These are phyloP conservation scores for Synanthedon myopaeformis DNA, from an alignment of 2,888 invertebrate genomes.

Conservation along the genomic window DNA sequence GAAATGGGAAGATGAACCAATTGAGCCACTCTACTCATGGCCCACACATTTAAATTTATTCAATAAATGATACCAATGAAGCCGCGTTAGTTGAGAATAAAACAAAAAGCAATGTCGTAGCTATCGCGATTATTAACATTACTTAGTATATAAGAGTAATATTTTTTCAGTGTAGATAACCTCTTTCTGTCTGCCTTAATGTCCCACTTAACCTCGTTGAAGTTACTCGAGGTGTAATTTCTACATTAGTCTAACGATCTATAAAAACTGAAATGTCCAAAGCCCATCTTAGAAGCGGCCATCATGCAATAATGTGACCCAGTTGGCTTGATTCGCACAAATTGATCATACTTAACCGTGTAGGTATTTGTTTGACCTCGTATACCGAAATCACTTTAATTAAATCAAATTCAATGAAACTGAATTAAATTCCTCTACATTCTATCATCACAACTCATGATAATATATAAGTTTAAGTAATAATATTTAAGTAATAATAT, in stretches of 20 bases:
- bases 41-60: no score
- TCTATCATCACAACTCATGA: no score
- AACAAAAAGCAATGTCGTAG: no score
- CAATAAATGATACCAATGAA: no score
- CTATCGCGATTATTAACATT: no score
- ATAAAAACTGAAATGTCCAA: conserved; percentile 10
- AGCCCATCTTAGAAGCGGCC: conserved; percentile 20
- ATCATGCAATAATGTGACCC: conserved; percentile 44
- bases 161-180: background rate
- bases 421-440: no score
- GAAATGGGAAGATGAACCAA: no score
- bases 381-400: conserved; percentile 12
- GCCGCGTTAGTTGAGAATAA: no score
- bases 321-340: conserved; percentile 57
- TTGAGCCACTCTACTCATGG: no score
- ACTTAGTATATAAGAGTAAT: background rate
- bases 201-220: conserved; percentile 2
- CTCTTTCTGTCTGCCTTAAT: background rate
- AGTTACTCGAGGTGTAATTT: conserved; percentile 7
- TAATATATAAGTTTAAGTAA: no score
- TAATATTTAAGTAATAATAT: no score
- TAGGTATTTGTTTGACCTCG: conserved; percentile 38
- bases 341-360: conserved; percentile 45
- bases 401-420: no score
- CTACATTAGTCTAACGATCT: conserved; percentile 11